phyloP scores from a whole-genome alignment of 2,888 invertebrate genomes.

The Athalia circularis region DNA sequence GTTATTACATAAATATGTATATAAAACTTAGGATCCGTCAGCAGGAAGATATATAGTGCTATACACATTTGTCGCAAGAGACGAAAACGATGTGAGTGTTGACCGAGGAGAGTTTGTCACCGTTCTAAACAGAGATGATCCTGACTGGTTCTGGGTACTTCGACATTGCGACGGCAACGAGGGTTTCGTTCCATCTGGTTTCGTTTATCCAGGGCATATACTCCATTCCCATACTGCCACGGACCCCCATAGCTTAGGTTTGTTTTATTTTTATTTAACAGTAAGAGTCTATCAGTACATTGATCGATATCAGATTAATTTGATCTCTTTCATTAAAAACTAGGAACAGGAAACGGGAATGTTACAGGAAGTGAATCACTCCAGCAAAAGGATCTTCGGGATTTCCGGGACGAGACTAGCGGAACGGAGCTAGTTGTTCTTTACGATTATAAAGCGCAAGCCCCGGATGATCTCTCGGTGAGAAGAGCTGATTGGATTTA shows the following conservation, averaged over 20 bases:
- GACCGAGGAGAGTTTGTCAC: slow-evolving; percentile 97
- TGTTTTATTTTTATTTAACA: background rate
- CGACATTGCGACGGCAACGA: slow-evolving; percentile 91
- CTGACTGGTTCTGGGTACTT: slow-evolving; percentile 98
- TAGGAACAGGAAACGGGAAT: slow-evolving; percentile 66
- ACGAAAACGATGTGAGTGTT: slow-evolving; percentile 96
- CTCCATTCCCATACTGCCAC: slow-evolving; percentile 71
- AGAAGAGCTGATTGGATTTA: slow-evolving; percentile 96
- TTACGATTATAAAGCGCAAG: slow-evolving; percentile 97
- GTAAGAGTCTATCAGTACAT: background rate
- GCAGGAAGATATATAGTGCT: slow-evolving; percentile 91
- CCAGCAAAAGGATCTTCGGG: slow-evolving; percentile 70
- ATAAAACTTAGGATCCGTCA: slow-evolving; percentile 82
- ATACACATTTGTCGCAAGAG: slow-evolving; percentile 93
- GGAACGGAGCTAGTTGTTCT: slow-evolving; percentile 95
- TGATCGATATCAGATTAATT: slow-evolving; percentile 31
- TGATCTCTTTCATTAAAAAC: slow-evolving; percentile 11
- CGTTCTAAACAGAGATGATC: slow-evolving; percentile 94
- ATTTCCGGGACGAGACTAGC: slow-evolving; percentile 71
- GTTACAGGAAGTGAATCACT: slow-evolving; percentile 62
- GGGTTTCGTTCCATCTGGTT: slow-evolving; percentile 96
- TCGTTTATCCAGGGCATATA: slow-evolving; percentile 87
- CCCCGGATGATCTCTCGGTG: slow-evolving; percentile 93
- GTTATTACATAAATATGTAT: slow-evolving; percentile 14
- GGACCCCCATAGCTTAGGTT: slow-evolving; percentile 69